Evolutionary conservation across 2,113 vertebrate genomes (phyloP).

Genomic region (Coracopsis vasa): DNA sequence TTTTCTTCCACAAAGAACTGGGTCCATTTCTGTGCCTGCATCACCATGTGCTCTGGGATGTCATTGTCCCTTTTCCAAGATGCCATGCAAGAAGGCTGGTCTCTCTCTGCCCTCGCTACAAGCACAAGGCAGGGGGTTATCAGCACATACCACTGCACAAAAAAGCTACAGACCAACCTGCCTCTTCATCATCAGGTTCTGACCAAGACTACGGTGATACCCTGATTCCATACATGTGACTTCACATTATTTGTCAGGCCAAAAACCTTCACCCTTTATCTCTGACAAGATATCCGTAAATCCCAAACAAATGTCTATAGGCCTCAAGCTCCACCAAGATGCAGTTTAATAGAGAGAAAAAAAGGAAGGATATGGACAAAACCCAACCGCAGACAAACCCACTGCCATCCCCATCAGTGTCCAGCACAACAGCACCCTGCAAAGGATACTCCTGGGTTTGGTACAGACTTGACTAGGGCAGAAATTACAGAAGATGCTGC

Average conservation of each 20-base stretch:
- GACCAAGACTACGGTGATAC: too few relatives aligned
- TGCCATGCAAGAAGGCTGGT: fast-evolving
- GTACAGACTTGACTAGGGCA: background rate
- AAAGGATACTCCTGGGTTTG: background rate
- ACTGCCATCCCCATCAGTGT: fast-evolving
- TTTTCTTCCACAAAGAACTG: background rate
- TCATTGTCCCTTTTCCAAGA: background rate
- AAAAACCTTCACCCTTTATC: background rate
- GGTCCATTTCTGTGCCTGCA: fast-evolving
- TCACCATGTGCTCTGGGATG: background rate
- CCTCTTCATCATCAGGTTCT: background rate
- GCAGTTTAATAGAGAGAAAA: background rate
- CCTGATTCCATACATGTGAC: background rate
- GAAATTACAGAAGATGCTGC: background rate
- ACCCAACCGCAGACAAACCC: fast-evolving
- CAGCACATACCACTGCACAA: background rate
- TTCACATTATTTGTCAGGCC: background rate
- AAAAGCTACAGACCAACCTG: background rate
- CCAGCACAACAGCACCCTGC: background rate
- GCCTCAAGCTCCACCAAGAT: background rate
- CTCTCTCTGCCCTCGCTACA: background rate
- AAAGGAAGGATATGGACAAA: background rate
- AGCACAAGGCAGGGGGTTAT: background rate
- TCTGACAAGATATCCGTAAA: background rate
- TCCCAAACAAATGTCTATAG: background rate